phyloP scores from a whole-genome alignment of 2,797 vertebrate species.

The Sciurus vulgaris region DNA sequence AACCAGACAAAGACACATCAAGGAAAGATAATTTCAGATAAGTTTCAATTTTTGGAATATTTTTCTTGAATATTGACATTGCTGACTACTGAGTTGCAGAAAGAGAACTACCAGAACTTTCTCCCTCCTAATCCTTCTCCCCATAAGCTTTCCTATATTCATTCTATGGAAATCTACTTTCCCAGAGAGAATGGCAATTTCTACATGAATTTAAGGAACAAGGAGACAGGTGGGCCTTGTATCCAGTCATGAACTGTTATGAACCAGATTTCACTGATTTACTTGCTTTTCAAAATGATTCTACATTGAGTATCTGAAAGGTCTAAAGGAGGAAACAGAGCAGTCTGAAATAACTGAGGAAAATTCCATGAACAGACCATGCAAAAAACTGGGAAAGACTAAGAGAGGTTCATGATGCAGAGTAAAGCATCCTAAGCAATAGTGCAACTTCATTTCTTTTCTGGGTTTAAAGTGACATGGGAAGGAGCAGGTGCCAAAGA shows the following conservation, averaged over 20 bases:
- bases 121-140: too few relatives aligned
- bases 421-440: background rate
- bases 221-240: background rate
- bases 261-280: background rate
- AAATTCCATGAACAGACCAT: background rate
- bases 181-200: background rate
- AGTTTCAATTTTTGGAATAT: too few relatives aligned
- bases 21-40: too few relatives aligned
- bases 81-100: too few relatives aligned
- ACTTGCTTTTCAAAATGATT: background rate
- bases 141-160: background rate
- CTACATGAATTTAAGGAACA: background rate
- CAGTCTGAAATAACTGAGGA: background rate
- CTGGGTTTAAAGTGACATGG: background rate
- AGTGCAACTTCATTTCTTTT: background rate
- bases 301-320: background rate
- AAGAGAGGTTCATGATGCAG: background rate
- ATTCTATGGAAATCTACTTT: background rate
- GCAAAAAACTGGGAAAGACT: background rate
- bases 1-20: too few relatives aligned
- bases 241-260: background rate
- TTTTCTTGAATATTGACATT: too few relatives aligned
- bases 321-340: background rate
- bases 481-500: background rate
- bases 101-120: too few relatives aligned